Evolutionary conservation across 2,888 invertebrate genomes (phyloP), one percentile per base, ranked within the genome.

Genomic region (Strigamia crassipes): DNA sequence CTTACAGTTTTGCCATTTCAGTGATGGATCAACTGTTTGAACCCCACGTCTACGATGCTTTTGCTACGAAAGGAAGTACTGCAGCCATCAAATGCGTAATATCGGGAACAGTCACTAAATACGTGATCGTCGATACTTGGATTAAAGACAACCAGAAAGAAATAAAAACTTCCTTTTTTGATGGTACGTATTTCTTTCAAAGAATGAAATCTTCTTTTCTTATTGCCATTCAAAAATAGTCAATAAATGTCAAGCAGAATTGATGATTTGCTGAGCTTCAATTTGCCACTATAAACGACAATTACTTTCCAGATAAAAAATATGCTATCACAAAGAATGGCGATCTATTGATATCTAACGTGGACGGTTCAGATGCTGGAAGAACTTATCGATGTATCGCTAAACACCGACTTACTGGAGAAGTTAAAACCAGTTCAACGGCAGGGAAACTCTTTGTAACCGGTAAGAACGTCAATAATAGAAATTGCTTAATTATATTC

Each of bases 61-160:
- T 61, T 61, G 61, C 61, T 15, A 61, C 61, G 6, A 61, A 61
- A 61, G 61, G 61, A 61, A 61, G 61, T 61, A n/a, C n/a, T 61
- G 61, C 61, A 5, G 61, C 61, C 9, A 21, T 61, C 6, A 61
- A 61, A 18, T 61, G 61, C 18, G 61, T 61, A 18, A 23, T 61
- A 23, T 61, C 61, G 18, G 61, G 21, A 21, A 61, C 23, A 18
- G 61, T 61, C n/a, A 23, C 61, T 23, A 61, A 61, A 23, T 61
- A 61, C 61, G 23, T 61, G 61, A 61, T 9, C 23, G 61, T 61
- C 5, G 61, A 61, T 10, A 61, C 61, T 21, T 61, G 61, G 61
- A 61, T 61, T 61, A 61, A 61, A 61, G 61, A 61, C 9, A 61
- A 61, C 4, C 18, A 18, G 9, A 2, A 61, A 61, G 61, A 61